Base-by-base conservation (phyloP, 1,140 invertebrate genomes). In the Leptoteleia sp. region DNA sequence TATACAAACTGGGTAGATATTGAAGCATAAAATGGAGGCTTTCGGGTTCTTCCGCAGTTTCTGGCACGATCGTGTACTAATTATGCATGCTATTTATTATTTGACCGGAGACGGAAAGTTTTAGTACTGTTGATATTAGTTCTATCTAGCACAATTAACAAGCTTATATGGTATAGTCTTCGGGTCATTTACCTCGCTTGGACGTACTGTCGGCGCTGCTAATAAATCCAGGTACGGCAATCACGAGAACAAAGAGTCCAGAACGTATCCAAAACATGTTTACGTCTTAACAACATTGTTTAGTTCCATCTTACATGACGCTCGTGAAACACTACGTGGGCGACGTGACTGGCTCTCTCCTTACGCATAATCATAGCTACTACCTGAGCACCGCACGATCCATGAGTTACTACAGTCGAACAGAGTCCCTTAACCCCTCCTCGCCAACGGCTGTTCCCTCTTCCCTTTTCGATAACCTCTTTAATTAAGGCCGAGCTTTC, bases 281-380 rank as follows among this genome's bases (percentile, higher is more conserved):
- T 89, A 89, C 81, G 87, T 89, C 85, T 89, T 89, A 89, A 88
- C 86, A 89, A 88, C 88, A 89, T 89, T 88, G 87, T 89, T 89
- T 85, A 89, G 84, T 88, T 88, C 86, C 88, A 89, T 89, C 57
- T 89, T 88, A 88, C 84, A 87, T 87, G 82, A 88, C 86, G 83
- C 81, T 86, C 82, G 79, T 75, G 52, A 85, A 88, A 84, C 84
- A 86, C 84, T 87, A 81, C 71, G 82, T 82, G 76, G 61, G 72
- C 77, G 71, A 72, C 76, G 79, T 47, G 76, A 70, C 45, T 81
- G 73, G 11, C 45, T 70, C 43, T 83, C 80, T 83, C 81, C 75
- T 73, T 73, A 83, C 73, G 84, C 84, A 87, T 86, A 84, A 81
- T 84, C 82, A 80, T 81, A 76, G 79, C 57, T 84, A 86, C 82